Evolutionary conservation across 2,797 vertebrate species (phyloP), one percentile per base, ranked within the genome.

Genomic region (Harpagifer antarcticus): DNA sequence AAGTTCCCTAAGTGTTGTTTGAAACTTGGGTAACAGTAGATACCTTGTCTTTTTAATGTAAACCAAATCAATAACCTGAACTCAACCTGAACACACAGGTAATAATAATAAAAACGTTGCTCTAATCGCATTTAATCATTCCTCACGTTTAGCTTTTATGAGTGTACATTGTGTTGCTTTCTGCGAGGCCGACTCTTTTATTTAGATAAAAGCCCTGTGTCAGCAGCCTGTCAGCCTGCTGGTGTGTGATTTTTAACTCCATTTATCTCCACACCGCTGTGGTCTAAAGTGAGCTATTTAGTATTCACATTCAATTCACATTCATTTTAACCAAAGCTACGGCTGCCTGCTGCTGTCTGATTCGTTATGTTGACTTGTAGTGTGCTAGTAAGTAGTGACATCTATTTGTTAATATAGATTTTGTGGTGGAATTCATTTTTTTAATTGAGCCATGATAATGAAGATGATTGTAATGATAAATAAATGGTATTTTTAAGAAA

Each of bases 191-290:
- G 47, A n/a, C 7, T 6, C 47, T 27, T 49, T 37, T 40, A 40
- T 55, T 49, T 12, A 20, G n/a, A 60, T 9, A 12, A 68, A 79
- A 57, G 27, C 11, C 0, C 37, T 1, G 68, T 76, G 0, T 76
- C 49, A 60, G 72, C 57, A 68, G 37, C 20, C 19, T 56, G 54
- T 68, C 56, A 48, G 19, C 33, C 37, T n/a, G 56, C 68, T 14
- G 15, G 19, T 9, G 17, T 47, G 43, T 0, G 58, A 11, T 19
- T 59, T 33, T 27, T 27, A 23, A 37, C 9, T 40, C 12, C 43
- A 65, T 61, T 65, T 64, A 52, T 72, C 59, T 75, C 23, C 9
- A 37, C 37, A 16, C 49, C 16, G 37, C 58, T 60, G 45, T 53
- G 20, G 68, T 62, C 16, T 40, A 10, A 57, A 58, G 58, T 15